Percentiles rank a stretch among this genome's conserved stretches.
Conservation (phyloP, 1,140 invertebrate genomes). For the Macrobrachium rosenbergii region DNA sequence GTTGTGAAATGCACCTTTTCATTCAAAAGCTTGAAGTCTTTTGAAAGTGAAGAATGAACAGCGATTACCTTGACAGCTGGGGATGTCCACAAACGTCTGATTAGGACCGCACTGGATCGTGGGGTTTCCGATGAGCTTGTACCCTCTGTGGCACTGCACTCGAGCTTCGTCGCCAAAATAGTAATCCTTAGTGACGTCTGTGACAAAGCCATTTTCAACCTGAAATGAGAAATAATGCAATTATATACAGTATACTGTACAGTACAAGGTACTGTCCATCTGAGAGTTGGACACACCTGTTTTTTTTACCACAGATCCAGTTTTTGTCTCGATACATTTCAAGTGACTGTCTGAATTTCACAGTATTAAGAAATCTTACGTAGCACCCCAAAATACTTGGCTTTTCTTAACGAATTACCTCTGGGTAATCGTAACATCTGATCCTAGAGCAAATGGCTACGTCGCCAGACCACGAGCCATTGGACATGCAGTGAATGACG, state of each 20-base stretch:
- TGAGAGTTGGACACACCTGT: too few species aligned
- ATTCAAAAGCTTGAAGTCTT: too few species aligned
- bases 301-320: too few species aligned
- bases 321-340: too few species aligned
- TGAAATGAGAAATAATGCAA: not conserved
- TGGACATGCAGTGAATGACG: constrained; percentile 94
- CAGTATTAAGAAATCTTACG: too few species aligned
- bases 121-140: constrained; percentile 85
- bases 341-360: too few species aligned
- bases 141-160: constrained; percentile 93
- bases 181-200: constrained; percentile 81
- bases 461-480: constrained; percentile 95
- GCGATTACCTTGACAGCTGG: constrained; percentile 82
- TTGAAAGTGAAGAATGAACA: too few species aligned
- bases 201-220: constrained; percentile 87
- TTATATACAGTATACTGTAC: too few species aligned
- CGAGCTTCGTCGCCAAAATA: constrained; percentile 91
- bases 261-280: too few species aligned
- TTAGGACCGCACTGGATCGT: constrained; percentile 89
- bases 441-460: constrained; percentile 88
- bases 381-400: constrained; percentile 67
- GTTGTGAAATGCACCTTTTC: too few species aligned
- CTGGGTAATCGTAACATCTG: constrained; percentile 84
- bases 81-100: constrained; percentile 87
- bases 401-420: constrained; percentile 87